Base-by-base conservation (phyloP, 2,888 invertebrate species). In the Acronicta alni region DNA sequence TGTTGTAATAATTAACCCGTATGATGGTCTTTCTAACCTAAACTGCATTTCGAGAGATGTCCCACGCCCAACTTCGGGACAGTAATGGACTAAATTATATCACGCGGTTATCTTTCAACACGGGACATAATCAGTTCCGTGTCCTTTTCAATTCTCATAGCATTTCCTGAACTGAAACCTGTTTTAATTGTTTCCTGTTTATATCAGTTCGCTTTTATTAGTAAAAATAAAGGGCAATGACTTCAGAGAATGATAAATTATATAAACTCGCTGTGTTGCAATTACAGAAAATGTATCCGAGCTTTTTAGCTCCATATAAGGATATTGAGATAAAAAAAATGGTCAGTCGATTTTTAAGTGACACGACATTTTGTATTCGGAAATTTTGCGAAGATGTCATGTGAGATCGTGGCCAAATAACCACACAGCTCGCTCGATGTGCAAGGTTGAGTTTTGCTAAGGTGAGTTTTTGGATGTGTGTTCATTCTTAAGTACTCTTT, bases 121-220 rank as follows among this genome's bases (percentile, higher is more conserved):
- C 37, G 23, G 17, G 23, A 30, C 38, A n/a, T 39, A 32, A 37
- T 47, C 16, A 15, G 30, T 44, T 42, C 39, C 55, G 54, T 58
- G 58, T 59, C 71, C 71, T 67, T 75, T 57, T 44, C 58, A 60
- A 56, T 49, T 9, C 20, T 57, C 67, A 51, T 54, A 57, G 43
- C 55, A 43, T 63, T 75, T 75, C 78, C 75, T 62, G 26, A 56
- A 70, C 52, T 8, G 30, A 58, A 77, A 77, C 72, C 57, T 30
- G 75, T 68, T 68, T 52, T 49, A 67, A 65, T 14, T 16, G 39
- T 57, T 75, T 75, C 75, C 75, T 75, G 68, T 68, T 58, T 57
- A 44, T 65, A 47, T 69, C 41, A 58, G 35, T 58, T 64, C 52
- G 44, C 53, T 60, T 69, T 53, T 58, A 61, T 35, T 5, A 14